phyloP scores from a whole-genome alignment of 2,797 vertebrate species.

The Austrolebias charrua region DNA sequence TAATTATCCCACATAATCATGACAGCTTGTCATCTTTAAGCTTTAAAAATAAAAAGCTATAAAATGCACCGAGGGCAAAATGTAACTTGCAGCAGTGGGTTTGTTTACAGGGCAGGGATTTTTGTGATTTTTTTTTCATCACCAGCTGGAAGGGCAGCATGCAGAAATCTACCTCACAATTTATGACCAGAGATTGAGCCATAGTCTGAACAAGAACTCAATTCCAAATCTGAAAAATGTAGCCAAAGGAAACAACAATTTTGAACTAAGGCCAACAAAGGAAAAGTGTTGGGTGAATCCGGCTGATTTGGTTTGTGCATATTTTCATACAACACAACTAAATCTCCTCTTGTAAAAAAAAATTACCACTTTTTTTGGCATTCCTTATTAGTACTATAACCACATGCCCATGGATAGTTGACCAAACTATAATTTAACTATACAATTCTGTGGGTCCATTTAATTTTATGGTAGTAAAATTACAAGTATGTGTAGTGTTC shows the following conservation, averaged over 20 bases:
- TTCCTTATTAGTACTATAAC: background rate
- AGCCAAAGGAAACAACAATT: conserved; percentile 14
- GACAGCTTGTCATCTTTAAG: conserved; percentile 35
- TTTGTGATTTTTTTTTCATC: conserved; percentile 30
- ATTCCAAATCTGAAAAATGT: conserved; percentile 24
- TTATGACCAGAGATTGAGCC: conserved; percentile 22
- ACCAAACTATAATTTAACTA: background rate
- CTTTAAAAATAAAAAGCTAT: conserved; percentile 17
- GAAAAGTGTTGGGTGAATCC: conserved; percentile 26
- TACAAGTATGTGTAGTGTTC: background rate
- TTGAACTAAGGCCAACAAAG: conserved; percentile 25
- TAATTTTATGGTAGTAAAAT: background rate
- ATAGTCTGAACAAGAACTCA: conserved; percentile 9
- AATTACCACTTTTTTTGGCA: background rate
- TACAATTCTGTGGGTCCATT: background rate
- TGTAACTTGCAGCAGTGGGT: conserved; percentile 22
- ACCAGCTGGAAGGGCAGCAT: background rate
- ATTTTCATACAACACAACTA: too few species aligned
- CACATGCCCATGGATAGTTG: background rate
- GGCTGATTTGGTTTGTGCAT: conserved; percentile 2
- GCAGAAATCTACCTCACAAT: conserved; percentile 41
- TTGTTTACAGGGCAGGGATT: conserved; percentile 29
- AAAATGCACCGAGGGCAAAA: conserved; percentile 28
- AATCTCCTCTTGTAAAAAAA: background rate
- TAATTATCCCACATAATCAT: conserved; percentile 40